These are phyloP conservation scores for Autographa pulchrina DNA, from an alignment of 2,888 invertebrate genomes.

Conservation along the genomic window DNA sequence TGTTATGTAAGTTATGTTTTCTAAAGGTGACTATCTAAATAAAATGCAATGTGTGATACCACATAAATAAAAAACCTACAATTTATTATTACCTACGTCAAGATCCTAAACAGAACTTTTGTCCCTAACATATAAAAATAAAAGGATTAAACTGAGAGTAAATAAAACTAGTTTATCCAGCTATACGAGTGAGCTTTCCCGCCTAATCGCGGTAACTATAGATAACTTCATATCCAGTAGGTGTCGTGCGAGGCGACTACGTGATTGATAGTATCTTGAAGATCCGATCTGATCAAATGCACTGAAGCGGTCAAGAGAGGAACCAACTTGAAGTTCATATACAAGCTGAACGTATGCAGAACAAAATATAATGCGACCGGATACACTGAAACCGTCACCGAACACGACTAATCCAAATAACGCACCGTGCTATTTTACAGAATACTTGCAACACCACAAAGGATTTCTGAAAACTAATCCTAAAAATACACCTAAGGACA, in stretches of 20 bases:
- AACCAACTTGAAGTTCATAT: conserved; percentile 17
- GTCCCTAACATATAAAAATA: neutral
- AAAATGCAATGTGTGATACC: neutral
- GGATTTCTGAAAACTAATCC: conserved; percentile 41
- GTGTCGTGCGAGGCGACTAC: conserved; percentile 34
- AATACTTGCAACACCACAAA: conserved; percentile 43
- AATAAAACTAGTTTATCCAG: neutral
- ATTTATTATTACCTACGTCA: too few relatives aligned
- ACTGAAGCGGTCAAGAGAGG: conserved; percentile 32
- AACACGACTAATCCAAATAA: conserved; percentile 37
- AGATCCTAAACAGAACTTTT: too few relatives aligned
- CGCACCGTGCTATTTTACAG: conserved; percentile 43
- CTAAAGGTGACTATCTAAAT: neutral
- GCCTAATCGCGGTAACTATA: conserved; percentile 7
- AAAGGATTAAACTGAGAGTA: neutral
- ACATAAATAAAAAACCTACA: too few relatives aligned
- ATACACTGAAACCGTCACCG: conserved; percentile 36
- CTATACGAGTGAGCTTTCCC: neutral
- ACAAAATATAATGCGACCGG: conserved; percentile 20
- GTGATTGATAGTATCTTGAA: conserved; percentile 48
- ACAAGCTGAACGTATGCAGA: neutral
- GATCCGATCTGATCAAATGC: conserved; percentile 46
- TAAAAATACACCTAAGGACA: conserved; percentile 31
- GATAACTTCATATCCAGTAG: conserved; percentile 11
- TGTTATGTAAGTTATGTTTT: neutral